A percentile compares a stretch with the other conserved stretches of the same genome.
Conservation (phyloP, 2,113 vertebrate species). For the Pithys albifrons region DNA sequence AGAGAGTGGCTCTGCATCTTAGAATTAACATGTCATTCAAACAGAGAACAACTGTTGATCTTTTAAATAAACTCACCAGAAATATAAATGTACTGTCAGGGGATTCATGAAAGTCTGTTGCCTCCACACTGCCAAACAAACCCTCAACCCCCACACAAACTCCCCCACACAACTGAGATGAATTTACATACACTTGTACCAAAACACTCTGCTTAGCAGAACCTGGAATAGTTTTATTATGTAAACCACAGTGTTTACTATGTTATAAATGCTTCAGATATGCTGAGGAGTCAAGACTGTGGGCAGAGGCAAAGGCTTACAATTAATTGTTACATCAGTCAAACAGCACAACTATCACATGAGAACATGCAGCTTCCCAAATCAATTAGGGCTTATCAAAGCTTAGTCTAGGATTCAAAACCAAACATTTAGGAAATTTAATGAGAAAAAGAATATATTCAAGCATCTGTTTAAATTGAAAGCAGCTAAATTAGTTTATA, state of each 20-base stretch:
- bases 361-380: background rate
- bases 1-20: background rate
- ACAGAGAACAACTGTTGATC: background rate
- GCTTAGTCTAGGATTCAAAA: background rate
- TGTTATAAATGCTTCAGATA: background rate
- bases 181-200: background rate
- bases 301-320: background rate
- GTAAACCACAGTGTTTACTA: background rate
- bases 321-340: background rate
- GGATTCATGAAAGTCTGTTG: background rate
- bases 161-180: background rate
- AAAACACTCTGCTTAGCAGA: background rate
- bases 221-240: background rate
- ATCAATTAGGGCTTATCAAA: background rate
- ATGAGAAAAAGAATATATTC: background rate
- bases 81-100: background rate
- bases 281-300: background rate
- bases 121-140: background rate
- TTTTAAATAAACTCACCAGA: background rate
- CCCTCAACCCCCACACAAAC: background rate
- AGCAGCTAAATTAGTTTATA: background rate
- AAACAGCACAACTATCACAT: background rate
- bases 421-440: background rate
- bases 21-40: background rate
- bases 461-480: background rate